Evolutionary conservation across 2,113 vertebrate genomes (phyloP).

Genomic region (Bubalus kerabau): DNA sequence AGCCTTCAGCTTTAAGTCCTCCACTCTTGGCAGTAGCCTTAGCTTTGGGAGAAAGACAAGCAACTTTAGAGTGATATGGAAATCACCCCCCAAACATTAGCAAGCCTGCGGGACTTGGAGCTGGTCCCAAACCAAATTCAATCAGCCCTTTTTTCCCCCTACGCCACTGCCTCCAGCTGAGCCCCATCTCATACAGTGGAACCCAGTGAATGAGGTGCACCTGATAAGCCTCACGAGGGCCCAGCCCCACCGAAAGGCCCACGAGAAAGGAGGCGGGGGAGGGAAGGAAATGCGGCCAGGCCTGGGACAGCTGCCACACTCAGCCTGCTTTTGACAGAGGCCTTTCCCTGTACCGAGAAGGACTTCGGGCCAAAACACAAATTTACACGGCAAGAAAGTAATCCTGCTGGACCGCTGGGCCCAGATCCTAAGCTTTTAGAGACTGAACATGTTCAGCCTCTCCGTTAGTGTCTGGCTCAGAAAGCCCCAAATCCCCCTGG

Average conservation of each 20-base stretch:
- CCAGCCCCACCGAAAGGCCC: constrained; percentile 20
- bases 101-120: constrained; percentile 66
- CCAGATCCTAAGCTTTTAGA: constrained; percentile 12
- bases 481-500: constrained; percentile 14
- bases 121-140: constrained; percentile 63
- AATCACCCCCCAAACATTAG: constrained; percentile 65
- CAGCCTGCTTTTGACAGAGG: constrained; percentile 4
- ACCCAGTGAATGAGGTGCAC: constrained; percentile 62
- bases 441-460: not conserved
- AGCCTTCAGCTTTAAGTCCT: constrained; percentile 50
- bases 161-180: constrained; percentile 65
- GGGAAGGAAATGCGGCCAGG: constrained; percentile 30
- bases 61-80: constrained; percentile 68
- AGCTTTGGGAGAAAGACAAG: constrained; percentile 68
- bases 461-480: not conserved
- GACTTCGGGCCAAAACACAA: not conserved
- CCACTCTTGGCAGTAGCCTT: constrained; percentile 57
- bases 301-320: constrained; percentile 52
- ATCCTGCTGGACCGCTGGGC: not conserved
- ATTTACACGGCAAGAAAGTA: constrained; percentile 25
- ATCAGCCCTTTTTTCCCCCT: constrained; percentile 54
- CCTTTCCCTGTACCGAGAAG: constrained; percentile 8
- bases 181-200: constrained; percentile 61
- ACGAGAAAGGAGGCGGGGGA: not conserved
- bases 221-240: constrained; percentile 47